Conservation (phyloP, 2,797 vertebrate genomes). For the Thaleichthys pacificus region DNA sequence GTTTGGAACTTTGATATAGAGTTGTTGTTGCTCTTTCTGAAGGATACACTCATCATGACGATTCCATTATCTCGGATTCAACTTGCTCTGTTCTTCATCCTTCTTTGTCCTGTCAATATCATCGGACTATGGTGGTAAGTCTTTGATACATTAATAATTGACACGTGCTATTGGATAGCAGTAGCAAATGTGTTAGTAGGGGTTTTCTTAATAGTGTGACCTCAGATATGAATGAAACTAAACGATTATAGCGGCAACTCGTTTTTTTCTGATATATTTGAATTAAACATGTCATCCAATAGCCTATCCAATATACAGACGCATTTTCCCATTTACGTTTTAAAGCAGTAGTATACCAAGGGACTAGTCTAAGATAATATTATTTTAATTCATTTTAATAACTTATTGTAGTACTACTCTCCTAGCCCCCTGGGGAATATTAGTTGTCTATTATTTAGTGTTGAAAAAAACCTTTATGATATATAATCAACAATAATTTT, state of each 20-base stretch:
- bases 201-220: neutral
- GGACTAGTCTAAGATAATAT: neutral
- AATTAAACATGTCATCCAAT: too few relatives aligned
- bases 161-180: constrained; percentile 9
- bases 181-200: neutral
- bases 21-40: constrained; percentile 34
- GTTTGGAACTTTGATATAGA: constrained; percentile 3
- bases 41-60: constrained; percentile 71
- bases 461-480: too few relatives aligned
- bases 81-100: constrained; percentile 87
- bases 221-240: neutral
- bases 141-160: neutral
- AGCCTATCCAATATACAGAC: too few relatives aligned
- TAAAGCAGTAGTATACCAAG: too few relatives aligned
- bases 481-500: too few relatives aligned
- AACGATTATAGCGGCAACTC: too few relatives aligned
- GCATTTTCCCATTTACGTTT: too few relatives aligned
- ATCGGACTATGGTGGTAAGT: constrained; percentile 96
- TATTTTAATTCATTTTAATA: neutral
- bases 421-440: too few relatives aligned
- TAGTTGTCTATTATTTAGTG: too few relatives aligned
- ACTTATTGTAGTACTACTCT: too few relatives aligned
- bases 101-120: constrained; percentile 91
- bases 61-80: constrained; percentile 83
- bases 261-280: too few relatives aligned